Percentiles rank a stretch among this genome's conserved stretches.
These are phyloP conservation scores for Alces alces DNA, from an alignment of 2,113 vertebrate genomes.

Conservation along the genomic window DNA sequence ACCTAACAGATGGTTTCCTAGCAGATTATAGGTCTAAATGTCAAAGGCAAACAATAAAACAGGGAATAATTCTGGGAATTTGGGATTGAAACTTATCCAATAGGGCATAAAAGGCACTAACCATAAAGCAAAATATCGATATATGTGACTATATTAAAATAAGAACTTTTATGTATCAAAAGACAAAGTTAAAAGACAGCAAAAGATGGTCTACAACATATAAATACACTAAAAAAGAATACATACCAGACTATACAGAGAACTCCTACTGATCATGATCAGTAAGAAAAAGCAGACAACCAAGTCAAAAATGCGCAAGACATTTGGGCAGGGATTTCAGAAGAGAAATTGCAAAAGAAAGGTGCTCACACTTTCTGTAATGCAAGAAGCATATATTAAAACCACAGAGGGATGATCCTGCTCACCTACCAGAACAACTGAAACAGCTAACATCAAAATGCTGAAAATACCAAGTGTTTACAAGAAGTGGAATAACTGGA, in stretches of 20 bases:
- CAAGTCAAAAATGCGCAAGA: not conserved
- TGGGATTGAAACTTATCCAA: not conserved
- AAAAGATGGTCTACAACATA: not conserved
- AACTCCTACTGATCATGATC: not conserved
- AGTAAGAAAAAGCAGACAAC: not conserved
- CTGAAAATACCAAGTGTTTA: not conserved
- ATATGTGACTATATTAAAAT: not conserved
- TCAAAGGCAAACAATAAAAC: conserved; percentile 33
- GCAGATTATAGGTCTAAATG: not conserved
- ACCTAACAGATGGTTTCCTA: conserved; percentile 8
- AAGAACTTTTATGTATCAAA: not conserved
- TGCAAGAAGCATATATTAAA: not conserved
- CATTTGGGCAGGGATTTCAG: not conserved
- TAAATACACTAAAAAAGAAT: not conserved
- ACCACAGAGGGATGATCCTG: not conserved
- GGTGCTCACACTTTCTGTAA: not conserved
- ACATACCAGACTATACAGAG: not conserved
- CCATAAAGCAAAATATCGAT: not conserved
- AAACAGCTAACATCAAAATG: not conserved
- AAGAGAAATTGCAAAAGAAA: conserved; percentile 2
- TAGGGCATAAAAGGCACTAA: not conserved
- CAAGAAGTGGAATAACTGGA: not conserved
- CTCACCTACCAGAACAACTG: not conserved
- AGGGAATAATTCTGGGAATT: not conserved
- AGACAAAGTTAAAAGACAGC: not conserved